These are phyloP conservation scores for Rhizomys pruinosus DNA, from an alignment of 2,113 vertebrate genomes.

Conservation along the genomic window DNA sequence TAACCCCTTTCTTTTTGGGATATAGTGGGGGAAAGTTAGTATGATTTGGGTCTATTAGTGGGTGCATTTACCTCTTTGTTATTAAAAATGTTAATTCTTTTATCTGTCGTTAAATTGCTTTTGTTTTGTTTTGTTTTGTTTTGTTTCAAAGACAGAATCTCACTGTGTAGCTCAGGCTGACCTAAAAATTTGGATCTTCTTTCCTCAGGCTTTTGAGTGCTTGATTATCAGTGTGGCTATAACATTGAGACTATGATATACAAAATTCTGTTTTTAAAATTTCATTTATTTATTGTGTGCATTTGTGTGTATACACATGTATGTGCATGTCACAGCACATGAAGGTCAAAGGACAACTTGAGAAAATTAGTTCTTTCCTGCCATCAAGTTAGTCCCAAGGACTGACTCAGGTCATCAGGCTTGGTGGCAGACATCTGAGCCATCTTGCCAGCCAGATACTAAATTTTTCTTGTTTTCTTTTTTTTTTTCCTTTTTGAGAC, in stretches of 20 bases:
- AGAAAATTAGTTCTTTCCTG: not conserved
- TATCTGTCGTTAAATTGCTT: slow-evolving; percentile 1
- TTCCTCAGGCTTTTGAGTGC: not conserved
- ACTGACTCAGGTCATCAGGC: not conserved
- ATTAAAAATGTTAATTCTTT: not conserved
- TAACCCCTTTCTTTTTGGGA: slow-evolving; percentile 3
- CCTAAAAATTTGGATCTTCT: not conserved
- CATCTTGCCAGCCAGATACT: no score
- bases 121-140: not conserved
- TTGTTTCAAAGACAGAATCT: no score
- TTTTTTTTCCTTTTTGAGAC: no score
- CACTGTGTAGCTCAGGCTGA: not conserved
- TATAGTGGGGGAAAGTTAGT: slow-evolving; percentile 1
- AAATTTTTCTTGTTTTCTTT: no score
- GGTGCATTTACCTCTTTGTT: slow-evolving; percentile 19
- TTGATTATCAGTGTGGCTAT: not conserved
- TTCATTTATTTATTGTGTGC: not conserved
- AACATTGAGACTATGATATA: not conserved
- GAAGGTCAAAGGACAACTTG: not conserved
- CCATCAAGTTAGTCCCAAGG: no score
- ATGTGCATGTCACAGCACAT: no score
- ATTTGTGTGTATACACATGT: no score
- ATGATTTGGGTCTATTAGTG: slow-evolving; percentile 6
- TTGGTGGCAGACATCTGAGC: not conserved
- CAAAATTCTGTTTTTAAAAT: not conserved